Base-by-base conservation (phyloP, 1,140 invertebrate genomes). In the Physella acuta region DNA sequence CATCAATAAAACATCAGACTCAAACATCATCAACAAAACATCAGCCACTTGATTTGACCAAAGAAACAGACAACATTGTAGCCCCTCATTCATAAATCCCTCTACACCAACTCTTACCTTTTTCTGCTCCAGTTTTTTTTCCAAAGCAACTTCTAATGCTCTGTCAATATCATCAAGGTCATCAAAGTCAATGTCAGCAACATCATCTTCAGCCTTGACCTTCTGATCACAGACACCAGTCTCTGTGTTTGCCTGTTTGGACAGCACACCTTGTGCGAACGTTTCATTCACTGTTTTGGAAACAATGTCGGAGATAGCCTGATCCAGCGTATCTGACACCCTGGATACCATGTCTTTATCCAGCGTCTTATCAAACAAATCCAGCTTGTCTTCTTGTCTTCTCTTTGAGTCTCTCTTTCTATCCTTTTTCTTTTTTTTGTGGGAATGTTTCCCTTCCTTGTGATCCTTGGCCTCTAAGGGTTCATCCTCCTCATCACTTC, bases 121-220 rank as follows among this genome's bases (percentile, higher is more conserved):
- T 73, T 81, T 81, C 59, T 73, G 72, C 61, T 82, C 82, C 24
- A 82, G 70, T 30, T 80, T 81, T 61, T 76, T 64, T 69, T 82
- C 81, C 52, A 84, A 72, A 60, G 78, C 79, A 65, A 78, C 36
- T 68, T 82, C 81, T 31, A 84, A 71, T 66, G 78, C 79, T 28
- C 74, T 72, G 49, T 83, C 82, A 67, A 84, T 78, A 61, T 81
- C 80, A 74, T 84, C 81, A 55, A 82, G 74, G 72, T 82, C 78
- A 68, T 82, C 78, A 72, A 77, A 72, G 65, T 77, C 74, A 31
- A 73, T 66, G 20, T 74, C 73, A 20, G 61, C 70, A 20, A 75
- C 74, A 64, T 71, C 63, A 33, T 75, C 73, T 20, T 71, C 73
- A 14, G 71, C 70, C 34, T 74, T 39, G n/a, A 63, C 52, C 1